Percentiles rank a stretch among this genome's conserved stretches.
phyloP scores from a whole-genome alignment of 37 sponge, comb jelly and placozoan species.

The Ephydatia muelleri region DNA sequence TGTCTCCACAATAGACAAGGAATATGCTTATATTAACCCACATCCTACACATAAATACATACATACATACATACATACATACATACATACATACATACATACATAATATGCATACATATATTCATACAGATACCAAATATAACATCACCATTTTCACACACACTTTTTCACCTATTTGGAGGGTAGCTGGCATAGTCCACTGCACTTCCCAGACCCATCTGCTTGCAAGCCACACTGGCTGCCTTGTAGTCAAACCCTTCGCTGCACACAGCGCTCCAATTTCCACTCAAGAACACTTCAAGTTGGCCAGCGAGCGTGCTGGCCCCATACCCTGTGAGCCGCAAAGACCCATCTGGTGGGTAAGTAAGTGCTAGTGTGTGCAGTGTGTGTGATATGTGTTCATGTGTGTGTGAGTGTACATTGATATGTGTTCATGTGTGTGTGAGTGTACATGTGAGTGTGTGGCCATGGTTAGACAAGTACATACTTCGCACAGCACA shows the following conservation, averaged over 20 bases:
- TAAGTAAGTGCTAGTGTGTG: not conserved
- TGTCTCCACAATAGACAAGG: too few relatives aligned
- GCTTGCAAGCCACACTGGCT: conserved; percentile 38
- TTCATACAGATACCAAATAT: too few relatives aligned
- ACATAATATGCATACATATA: not conserved
- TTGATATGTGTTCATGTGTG: not conserved
- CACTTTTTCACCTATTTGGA: not conserved
- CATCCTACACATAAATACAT: not conserved
- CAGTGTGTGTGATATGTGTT: not conserved
- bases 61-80: not conserved
- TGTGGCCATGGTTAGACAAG: too few relatives aligned
- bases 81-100: not conserved
- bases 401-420: too few relatives aligned
- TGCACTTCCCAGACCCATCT: conserved; percentile 50
- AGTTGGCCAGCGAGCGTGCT: conserved; percentile 8
- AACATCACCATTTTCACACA: not conserved
- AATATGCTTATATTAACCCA: not conserved
- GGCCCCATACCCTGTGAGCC: conserved; percentile 18
- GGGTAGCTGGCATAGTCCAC: not conserved
- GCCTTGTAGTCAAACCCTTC: not conserved
- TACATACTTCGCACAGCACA: too few relatives aligned
- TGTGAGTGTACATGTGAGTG: too few relatives aligned
- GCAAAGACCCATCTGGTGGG: not conserved
- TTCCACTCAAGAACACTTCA: conserved; percentile 28
- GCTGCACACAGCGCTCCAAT: conserved; percentile 57